These are phyloP conservation scores for Cynopterus sphinx DNA, from an alignment of 2,797 vertebrate species.

Conservation along the genomic window DNA sequence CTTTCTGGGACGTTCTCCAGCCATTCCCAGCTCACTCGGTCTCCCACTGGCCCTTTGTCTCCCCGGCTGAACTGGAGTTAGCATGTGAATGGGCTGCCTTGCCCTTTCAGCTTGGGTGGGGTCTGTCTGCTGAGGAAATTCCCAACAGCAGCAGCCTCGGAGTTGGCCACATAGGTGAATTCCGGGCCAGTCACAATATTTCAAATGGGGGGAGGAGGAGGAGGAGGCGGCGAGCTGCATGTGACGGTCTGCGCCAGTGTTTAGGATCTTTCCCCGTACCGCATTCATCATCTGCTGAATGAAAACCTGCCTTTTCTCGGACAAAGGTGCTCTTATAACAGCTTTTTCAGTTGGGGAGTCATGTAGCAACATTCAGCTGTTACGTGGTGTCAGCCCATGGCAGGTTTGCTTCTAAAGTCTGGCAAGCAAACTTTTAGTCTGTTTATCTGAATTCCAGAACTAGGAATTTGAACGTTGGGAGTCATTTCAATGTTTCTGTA, in stretches of 20 bases:
- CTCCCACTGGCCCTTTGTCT: constrained; percentile 56
- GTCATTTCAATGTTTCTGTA: background rate
- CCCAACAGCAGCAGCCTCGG: background rate
- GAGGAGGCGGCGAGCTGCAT: background rate
- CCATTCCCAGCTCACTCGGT: background rate
- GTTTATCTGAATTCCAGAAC: background rate
- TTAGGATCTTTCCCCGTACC: background rate
- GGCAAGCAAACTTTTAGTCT: background rate
- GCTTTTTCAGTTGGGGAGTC: background rate
- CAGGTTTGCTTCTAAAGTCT: background rate
- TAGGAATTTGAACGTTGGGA: background rate
- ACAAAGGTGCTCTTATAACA: background rate
- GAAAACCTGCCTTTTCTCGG: constrained; percentile 7
- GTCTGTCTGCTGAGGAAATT: background rate
- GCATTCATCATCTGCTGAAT: constrained; percentile 2
- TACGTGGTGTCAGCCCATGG: background rate
- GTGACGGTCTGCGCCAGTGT: background rate
- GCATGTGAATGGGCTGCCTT: constrained; percentile 70
- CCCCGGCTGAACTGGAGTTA: constrained; percentile 6
- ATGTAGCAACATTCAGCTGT: background rate
- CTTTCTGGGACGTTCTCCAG: constrained; percentile 56
- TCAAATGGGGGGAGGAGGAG: background rate
- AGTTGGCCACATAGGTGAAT: background rate
- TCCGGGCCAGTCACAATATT: background rate
- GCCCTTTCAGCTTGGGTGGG: background rate